Evolutionary conservation across 2,888 invertebrate genomes (phyloP).

Genomic region (Galerucella calmariensis): DNA sequence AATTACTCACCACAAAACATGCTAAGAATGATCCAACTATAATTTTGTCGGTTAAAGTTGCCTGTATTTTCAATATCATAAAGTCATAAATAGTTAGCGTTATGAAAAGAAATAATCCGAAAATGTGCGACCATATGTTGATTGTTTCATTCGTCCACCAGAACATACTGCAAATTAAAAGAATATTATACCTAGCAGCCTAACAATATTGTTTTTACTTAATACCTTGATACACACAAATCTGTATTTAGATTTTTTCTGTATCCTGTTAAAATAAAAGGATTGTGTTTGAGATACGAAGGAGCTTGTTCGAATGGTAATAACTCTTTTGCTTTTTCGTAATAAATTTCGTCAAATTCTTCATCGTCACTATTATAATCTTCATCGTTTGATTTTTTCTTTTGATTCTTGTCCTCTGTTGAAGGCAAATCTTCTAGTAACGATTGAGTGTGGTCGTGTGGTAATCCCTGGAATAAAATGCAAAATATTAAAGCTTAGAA

Average conservation of each 20-base stretch:
- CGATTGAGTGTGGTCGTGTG: constrained; percentile 51
- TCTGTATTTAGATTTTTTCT: constrained; percentile 84
- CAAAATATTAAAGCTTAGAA: neutral
- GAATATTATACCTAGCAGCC: neutral
- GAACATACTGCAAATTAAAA: constrained; percentile 77
- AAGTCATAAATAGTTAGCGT: constrained; percentile 87
- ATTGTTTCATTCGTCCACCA: constrained; percentile 98
- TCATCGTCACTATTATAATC: constrained; percentile 32
- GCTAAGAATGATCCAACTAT: constrained; percentile 84
- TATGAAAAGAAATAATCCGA: constrained; percentile 85
- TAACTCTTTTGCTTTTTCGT: constrained; percentile 57
- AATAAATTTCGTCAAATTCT: constrained; percentile 47
- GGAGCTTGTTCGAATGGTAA: constrained; percentile 74
- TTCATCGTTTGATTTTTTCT: constrained; percentile 13
- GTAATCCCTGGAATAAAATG: constrained; percentile 34
- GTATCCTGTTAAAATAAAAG: constrained; percentile 86
- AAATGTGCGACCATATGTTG: constrained; percentile 97
- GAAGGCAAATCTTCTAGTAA: constrained; percentile 48
- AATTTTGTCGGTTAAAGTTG: constrained; percentile 83
- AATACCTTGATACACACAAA: constrained; percentile 87
- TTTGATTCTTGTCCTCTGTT: constrained; percentile 29
- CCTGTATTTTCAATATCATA: constrained; percentile 81
- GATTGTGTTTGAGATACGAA: constrained; percentile 86
- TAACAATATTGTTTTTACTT: neutral
- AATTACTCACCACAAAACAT: constrained; percentile 82